Evolutionary conservation across 2,797 vertebrate genomes (phyloP).

Genomic region (Enteromius anoplus): DNA sequence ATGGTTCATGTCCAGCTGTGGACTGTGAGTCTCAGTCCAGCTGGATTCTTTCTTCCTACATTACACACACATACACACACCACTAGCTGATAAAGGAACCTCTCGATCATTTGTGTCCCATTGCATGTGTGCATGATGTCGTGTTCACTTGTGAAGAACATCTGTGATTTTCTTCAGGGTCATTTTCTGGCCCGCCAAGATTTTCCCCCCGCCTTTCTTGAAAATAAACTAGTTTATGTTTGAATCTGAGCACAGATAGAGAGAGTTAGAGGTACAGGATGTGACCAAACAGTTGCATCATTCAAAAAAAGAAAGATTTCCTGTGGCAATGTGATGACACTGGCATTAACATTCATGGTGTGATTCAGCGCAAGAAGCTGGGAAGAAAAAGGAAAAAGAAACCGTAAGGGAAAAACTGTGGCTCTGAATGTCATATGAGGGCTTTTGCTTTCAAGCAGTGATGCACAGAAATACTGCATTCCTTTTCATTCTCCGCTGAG

Average conservation of each 20-base stretch:
- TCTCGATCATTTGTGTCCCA: neutral
- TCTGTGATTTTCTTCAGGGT: slow-evolving; percentile 55
- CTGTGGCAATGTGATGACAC: neutral
- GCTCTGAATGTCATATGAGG: slow-evolving; percentile 18
- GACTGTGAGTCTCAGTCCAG: slow-evolving; percentile 13
- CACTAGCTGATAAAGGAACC: slow-evolving; percentile 17
- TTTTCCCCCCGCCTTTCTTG: slow-evolving; percentile 37
- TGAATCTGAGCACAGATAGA: slow-evolving; percentile 43
- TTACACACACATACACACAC: slow-evolving; percentile 8
- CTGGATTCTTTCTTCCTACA: neutral
- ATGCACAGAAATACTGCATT: slow-evolving; percentile 10
- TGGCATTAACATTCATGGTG: slow-evolving; percentile 27
- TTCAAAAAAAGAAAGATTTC: slow-evolving; percentile 38
- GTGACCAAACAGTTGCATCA: slow-evolving; percentile 54
- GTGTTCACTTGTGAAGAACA: slow-evolving; percentile 54
- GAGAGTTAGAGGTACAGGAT: slow-evolving; percentile 56
- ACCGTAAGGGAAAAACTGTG: neutral
- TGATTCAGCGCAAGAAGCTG: neutral
- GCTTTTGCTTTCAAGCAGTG: slow-evolving; percentile 13
- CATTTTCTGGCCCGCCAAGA: neutral
- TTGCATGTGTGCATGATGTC: slow-evolving; percentile 12
- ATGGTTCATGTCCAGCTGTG: slow-evolving; percentile 36
- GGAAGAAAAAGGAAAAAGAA: neutral
- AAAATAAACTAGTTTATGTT: slow-evolving; percentile 61
- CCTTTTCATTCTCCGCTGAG: slow-evolving; percentile 22